These are phyloP conservation scores for Synanthedon tipuliformis DNA, from an alignment of 2,888 invertebrate genomes.

Conservation along the genomic window DNA sequence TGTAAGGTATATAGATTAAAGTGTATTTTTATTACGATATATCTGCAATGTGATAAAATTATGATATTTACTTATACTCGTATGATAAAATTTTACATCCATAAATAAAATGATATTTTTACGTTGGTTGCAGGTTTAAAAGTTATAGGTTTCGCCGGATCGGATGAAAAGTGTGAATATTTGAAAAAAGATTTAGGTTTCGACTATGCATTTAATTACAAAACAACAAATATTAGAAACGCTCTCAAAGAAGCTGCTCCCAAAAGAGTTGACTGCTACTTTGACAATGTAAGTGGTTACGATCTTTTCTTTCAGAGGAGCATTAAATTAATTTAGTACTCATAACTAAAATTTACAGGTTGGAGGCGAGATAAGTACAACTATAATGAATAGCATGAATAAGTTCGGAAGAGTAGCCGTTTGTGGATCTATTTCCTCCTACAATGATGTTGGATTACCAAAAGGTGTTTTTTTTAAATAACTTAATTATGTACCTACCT, in stretches of 20 bases:
- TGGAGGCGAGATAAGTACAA: slow-evolving; percentile 77
- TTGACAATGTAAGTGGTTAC: slow-evolving; percentile 77
- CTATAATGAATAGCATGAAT: slow-evolving; percentile 75
- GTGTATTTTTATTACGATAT: background rate
- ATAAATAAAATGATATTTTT: background rate
- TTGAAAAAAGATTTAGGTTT: slow-evolving; percentile 75
- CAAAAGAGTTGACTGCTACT: slow-evolving; percentile 79
- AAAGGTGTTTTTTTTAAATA: slow-evolving; percentile 30
- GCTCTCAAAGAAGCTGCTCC: slow-evolving; percentile 75
- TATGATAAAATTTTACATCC: background rate
- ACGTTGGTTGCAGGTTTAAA: slow-evolving; percentile 43
- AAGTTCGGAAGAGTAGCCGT: slow-evolving; percentile 74
- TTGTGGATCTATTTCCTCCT: slow-evolving; percentile 78
- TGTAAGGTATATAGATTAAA: background rate
- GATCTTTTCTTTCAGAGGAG: background rate
- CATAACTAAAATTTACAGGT: slow-evolving; percentile 53
- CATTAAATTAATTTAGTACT: background rate
- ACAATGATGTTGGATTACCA: slow-evolving; percentile 62
- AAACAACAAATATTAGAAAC: slow-evolving; percentile 67
- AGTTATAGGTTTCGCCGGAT: slow-evolving; percentile 74
- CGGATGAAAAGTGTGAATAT: slow-evolving; percentile 79
- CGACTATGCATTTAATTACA: slow-evolving; percentile 80
- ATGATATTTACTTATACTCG: background rate
- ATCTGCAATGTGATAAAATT: background rate
- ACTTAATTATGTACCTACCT: no score